Evolutionary conservation across 1,140 invertebrate species (phyloP).

Genomic region (Hermetia illucens): DNA sequence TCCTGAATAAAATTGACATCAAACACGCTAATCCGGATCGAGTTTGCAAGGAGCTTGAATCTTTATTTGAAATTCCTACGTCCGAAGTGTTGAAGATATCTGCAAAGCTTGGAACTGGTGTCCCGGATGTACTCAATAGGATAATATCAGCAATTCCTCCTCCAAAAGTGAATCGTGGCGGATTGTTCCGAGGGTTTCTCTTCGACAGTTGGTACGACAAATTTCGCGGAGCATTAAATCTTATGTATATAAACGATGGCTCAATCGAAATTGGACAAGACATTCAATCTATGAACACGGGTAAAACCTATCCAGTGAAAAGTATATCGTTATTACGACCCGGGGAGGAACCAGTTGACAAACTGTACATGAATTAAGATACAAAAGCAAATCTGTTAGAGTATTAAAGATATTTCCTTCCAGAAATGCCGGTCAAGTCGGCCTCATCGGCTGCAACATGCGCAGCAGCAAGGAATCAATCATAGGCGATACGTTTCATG

Average conservation of each 20-base stretch:
- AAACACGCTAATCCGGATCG: conserved; percentile 75
- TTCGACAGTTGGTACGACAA: conserved; percentile 93
- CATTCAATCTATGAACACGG: conserved; percentile 43
- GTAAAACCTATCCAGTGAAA: conserved; percentile 64
- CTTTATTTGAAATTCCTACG: conserved; percentile 71
- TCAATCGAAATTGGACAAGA: conserved; percentile 43
- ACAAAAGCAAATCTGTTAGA: conserved; percentile 32
- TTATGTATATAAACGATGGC: conserved; percentile 70
- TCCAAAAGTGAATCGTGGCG: conserved; percentile 43
- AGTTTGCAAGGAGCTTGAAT: conserved; percentile 63
- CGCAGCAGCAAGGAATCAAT: conserved; percentile 57
- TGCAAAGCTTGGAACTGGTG: conserved; percentile 76
- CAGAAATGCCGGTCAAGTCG: conserved; percentile 37
- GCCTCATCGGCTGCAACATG: conserved; percentile 72
- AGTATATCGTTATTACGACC: conserved; percentile 70
- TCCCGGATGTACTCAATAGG: conserved; percentile 58
- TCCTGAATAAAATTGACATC: conserved; percentile 94
- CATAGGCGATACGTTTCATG: conserved; percentile 76
- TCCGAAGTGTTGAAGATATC: conserved; percentile 61
- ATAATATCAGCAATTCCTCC: conserved; percentile 67
- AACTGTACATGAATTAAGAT: conserved; percentile 32
- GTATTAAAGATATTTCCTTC: conserved; percentile 1
- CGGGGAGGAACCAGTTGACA: conserved; percentile 48
- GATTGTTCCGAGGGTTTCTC: conserved; percentile 62
- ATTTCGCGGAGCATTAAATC: conserved; percentile 69